Percentiles rank a stretch among this genome's conserved stretches.
phyloP scores from a whole-genome alignment of 2,888 invertebrate species.

The Leptopterna dolabrata region DNA sequence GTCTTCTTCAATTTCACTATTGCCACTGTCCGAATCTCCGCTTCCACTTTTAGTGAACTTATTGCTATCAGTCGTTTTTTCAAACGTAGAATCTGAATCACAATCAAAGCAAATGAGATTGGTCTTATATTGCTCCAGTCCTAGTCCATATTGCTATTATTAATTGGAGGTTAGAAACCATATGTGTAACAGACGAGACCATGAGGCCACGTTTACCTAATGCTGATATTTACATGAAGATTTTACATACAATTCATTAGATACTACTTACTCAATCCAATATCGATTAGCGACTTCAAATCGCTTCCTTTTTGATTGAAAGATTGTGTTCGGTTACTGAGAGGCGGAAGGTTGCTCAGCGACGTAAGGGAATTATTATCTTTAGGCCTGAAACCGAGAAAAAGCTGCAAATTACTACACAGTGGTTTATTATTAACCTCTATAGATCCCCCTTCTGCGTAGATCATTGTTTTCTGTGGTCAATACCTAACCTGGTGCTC shows the following conservation, averaged over 20 bases:
- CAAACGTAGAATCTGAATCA: neutral
- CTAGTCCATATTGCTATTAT: too few relatives aligned
- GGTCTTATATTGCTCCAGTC: too few relatives aligned
- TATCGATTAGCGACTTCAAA: slow-evolving; percentile 59
- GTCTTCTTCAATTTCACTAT: slow-evolving; percentile 53
- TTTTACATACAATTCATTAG: neutral
- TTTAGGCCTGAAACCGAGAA: slow-evolving; percentile 54
- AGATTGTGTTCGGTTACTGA: slow-evolving; percentile 41
- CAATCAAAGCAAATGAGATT: too few relatives aligned
- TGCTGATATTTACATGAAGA: too few relatives aligned
- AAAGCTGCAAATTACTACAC: too few relatives aligned
- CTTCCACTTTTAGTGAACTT: neutral
- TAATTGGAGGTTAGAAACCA: too few relatives aligned
- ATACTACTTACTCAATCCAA: slow-evolving; percentile 57
- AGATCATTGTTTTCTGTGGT: too few relatives aligned
- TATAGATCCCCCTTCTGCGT: too few relatives aligned
- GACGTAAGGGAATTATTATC: slow-evolving; percentile 58
- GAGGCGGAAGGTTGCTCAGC: slow-evolving; percentile 60
- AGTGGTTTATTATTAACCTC: too few relatives aligned
- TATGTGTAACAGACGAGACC: too few relatives aligned
- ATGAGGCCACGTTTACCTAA: too few relatives aligned
- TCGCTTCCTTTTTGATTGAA: slow-evolving; percentile 52
- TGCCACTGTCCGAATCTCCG: slow-evolving; percentile 23
- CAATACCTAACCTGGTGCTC: too few relatives aligned
- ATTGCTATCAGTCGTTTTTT: neutral